These are phyloP conservation scores for Sebastes itinus DNA, from an alignment of 2,797 vertebrate species.

Conservation along the genomic window DNA sequence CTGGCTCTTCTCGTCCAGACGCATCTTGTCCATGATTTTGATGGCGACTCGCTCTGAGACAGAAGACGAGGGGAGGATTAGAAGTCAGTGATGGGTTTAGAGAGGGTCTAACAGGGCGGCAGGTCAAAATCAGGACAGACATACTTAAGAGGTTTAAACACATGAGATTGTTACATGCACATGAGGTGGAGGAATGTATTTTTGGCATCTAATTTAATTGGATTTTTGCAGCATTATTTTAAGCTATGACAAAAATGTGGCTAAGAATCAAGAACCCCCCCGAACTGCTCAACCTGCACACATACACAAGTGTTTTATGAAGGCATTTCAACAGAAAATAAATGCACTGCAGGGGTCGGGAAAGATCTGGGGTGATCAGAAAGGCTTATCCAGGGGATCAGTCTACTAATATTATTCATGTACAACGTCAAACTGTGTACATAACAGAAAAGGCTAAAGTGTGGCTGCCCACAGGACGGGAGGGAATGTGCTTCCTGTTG, in stretches of 20 bases:
- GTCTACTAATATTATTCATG: slow-evolving; percentile 3
- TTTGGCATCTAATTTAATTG: slow-evolving; percentile 8
- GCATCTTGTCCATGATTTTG: slow-evolving; percentile 82
- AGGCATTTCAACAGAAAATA: slow-evolving; percentile 9
- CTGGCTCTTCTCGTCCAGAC: slow-evolving; percentile 69
- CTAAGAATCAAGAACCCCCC: neutral
- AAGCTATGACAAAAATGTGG: slow-evolving; percentile 31
- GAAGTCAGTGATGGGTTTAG: slow-evolving; percentile 11
- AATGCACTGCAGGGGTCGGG: slow-evolving; percentile 22
- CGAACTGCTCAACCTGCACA: neutral
- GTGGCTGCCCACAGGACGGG: neutral
- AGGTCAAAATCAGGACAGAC: neutral
- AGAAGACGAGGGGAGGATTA: neutral
- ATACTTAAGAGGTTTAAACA: slow-evolving; percentile 23
- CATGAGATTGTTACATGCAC: neutral
- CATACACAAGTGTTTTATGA: slow-evolving; percentile 1
- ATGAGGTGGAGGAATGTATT: neutral
- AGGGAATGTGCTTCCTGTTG: neutral
- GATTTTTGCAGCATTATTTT: slow-evolving; percentile 33
- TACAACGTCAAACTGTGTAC: neutral
- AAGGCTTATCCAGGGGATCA: slow-evolving; percentile 37
- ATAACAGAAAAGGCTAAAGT: neutral
- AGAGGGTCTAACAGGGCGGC: neutral
- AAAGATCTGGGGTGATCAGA: slow-evolving; percentile 28
- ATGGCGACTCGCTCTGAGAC: slow-evolving; percentile 82